Conservation (phyloP, 2,797 vertebrate genomes). For the Centropyge bicolor region DNA sequence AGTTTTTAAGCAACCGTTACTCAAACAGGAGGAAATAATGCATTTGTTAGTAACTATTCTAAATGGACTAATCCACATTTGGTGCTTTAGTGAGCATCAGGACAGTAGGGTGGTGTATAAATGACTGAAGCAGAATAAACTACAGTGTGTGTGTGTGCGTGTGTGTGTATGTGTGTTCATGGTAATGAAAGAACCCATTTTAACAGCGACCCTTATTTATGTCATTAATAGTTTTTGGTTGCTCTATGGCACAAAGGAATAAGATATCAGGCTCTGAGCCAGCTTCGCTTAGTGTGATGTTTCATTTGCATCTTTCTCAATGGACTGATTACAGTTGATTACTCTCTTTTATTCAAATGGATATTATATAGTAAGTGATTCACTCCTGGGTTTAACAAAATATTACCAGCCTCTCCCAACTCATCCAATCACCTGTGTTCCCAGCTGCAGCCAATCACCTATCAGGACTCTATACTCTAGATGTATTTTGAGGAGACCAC, state of each 20-base stretch:
- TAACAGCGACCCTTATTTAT: background rate
- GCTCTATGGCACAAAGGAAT: background rate
- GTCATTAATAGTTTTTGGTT: background rate
- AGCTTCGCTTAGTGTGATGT: background rate
- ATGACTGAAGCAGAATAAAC: background rate
- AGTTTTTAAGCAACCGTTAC: background rate
- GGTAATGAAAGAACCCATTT: background rate
- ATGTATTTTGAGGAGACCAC: background rate
- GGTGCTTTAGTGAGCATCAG: background rate
- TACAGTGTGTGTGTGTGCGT: background rate
- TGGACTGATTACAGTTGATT: constrained; percentile 13
- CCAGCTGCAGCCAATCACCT: no score
- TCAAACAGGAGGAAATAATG: background rate
- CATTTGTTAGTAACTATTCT: background rate
- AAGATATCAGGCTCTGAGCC: background rate
- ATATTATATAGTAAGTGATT: constrained; percentile 14
- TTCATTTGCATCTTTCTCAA: constrained; percentile 16
- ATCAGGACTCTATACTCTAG: no score
- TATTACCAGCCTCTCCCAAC: no score
- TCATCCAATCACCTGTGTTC: no score
- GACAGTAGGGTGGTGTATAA: background rate
- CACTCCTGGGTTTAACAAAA: background rate
- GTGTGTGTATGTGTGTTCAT: background rate
- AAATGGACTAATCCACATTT: background rate
- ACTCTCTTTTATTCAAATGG: constrained; percentile 9